Base-by-base conservation (phyloP, 2,888 invertebrate species). In the Drymonia ruficornis region DNA sequence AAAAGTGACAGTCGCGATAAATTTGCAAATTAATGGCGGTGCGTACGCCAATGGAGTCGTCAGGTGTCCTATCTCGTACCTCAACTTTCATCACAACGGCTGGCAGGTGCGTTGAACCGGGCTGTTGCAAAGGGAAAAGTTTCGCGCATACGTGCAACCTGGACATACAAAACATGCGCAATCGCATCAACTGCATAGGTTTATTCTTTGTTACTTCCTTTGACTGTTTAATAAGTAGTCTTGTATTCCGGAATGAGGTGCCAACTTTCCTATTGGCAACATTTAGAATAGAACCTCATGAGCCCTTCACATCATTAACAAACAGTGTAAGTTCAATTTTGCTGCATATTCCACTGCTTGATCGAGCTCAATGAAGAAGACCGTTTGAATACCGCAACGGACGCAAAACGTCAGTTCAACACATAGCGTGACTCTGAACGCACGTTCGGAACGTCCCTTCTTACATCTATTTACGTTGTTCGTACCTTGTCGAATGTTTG, bases 91-190 rank as follows among this genome's bases (percentile, higher is more conserved):
- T 82, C 66, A 61, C 70, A 59, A 71, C 70, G 61, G 13, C 9
- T 46, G 60, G 70, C 70, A 59, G 64, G 85, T 77, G 69, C 86
- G 70, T 80, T 83, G 81, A 83, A 79, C 83, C 67, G 70, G 67
- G 75, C 67, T 68, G 68, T 75, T 76, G 73, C 74, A 76, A 82
- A 81, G 80, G 81, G 85, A 86, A 87, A 87, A 84, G 77, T 78
- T 76, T 66, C 52, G 54, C 65, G 57, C 55, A 60, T 71, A 67
- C 68, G 63, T 72, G 64, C 63, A 65, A 60, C 62, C 62, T 65
- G 63, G n/a, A n/a, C n/a, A n/a, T 61, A 47, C 43, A 53, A 59
- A 60, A n/a, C 40, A 40, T 46, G 46, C 46, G 9, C 29, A 46
- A 29, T 15, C 2, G 15, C 29, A 29, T 29, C 16, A 34, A 44